Percentiles rank a stretch among this genome's conserved stretches.
phyloP scores from a whole-genome alignment of 2,797 vertebrate genomes.

The Discoglossus pictus region DNA sequence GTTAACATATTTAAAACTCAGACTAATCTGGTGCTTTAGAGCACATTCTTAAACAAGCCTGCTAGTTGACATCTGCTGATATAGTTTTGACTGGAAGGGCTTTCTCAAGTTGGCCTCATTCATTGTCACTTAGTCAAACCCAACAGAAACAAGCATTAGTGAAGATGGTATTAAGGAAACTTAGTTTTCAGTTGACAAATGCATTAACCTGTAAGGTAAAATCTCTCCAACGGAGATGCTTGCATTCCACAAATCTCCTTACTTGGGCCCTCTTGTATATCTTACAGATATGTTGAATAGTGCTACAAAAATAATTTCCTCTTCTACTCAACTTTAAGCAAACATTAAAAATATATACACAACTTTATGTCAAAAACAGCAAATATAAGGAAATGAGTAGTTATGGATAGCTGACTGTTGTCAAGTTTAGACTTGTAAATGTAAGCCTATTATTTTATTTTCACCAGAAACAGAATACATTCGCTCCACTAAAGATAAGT shows the following conservation, averaged over 20 bases:
- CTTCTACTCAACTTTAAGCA: constrained; percentile 19
- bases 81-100: constrained; percentile 44
- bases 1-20: constrained; percentile 48
- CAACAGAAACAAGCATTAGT: constrained; percentile 17
- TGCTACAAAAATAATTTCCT: constrained; percentile 36
- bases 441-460: no score
- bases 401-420: not conserved
- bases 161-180: constrained; percentile 31
- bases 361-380: constrained; percentile 6
- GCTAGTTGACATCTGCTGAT: constrained; percentile 48
- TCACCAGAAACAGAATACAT: no score
- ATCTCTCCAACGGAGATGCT: constrained; percentile 11
- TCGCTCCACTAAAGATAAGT: no score
- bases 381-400: constrained; percentile 13
- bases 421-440: constrained; percentile 21
- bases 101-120: constrained; percentile 36
- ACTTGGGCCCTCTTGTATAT: not conserved
- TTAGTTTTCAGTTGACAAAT: constrained; percentile 29
- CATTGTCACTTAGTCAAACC: constrained; percentile 31
- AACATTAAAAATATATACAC: constrained; percentile 27
- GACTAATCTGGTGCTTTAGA: constrained; percentile 39
- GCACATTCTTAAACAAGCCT: constrained; percentile 31
- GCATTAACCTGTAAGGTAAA: constrained; percentile 35
- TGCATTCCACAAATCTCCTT: constrained; percentile 8
- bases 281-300: constrained; percentile 13